A percentile compares a stretch with the other conserved stretches of the same genome.
These are phyloP conservation scores for Manacus vitellinus DNA, from an alignment of 2,113 vertebrate genomes.

Conservation along the genomic window DNA sequence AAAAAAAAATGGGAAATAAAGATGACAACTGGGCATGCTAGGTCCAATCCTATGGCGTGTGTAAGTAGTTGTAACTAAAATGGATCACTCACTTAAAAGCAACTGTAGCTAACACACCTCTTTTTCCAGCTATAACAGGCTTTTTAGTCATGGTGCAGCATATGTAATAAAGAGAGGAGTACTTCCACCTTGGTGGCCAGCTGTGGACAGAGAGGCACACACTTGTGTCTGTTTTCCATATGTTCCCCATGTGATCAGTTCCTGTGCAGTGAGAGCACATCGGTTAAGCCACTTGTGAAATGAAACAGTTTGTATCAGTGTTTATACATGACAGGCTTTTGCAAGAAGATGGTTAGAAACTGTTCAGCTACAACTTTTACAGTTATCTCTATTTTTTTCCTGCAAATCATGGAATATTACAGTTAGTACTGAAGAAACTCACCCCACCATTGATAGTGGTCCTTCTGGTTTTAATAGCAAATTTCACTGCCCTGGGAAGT, in stretches of 20 bases:
- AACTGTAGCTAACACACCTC: background rate
- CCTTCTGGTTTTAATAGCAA: background rate
- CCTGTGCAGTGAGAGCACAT: background rate
- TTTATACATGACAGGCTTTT: accelerated
- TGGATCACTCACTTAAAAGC: background rate
- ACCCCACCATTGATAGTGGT: accelerated
- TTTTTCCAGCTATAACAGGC: background rate
- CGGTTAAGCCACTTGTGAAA: background rate
- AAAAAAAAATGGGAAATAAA: background rate
- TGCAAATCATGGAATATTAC: background rate
- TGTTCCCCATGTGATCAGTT: background rate
- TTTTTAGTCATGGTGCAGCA: background rate
- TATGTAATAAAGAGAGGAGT: background rate
- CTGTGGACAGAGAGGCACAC: background rate
- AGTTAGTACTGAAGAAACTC: background rate
- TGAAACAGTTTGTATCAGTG: background rate
- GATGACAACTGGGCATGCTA: background rate
- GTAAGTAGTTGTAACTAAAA: background rate
- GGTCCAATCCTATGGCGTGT: background rate
- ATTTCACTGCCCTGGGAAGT: background rate
- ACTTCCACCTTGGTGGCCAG: background rate
- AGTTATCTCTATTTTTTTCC: background rate
- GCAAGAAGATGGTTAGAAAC: background rate
- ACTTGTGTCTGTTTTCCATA: background rate
- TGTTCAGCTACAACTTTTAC: background rate